Conservation (phyloP, 2,113 vertebrate species). For the Archilochus colubris region DNA sequence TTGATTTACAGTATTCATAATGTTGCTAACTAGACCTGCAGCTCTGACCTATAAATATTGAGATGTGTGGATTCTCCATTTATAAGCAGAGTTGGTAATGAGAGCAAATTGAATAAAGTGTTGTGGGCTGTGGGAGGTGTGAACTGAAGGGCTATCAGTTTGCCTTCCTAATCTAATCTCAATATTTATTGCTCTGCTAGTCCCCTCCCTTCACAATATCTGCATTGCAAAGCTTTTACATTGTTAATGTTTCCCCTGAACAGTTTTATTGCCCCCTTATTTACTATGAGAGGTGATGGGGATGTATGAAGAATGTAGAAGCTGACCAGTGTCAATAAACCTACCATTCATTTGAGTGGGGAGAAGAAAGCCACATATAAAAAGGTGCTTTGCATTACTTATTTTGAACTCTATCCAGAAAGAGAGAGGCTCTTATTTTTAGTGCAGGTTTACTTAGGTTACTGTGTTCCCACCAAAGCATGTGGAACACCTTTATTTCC, state of each 20-base stretch:
- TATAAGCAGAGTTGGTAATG: neutral
- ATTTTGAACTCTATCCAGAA: neutral
- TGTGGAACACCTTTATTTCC: neutral
- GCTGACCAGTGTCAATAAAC: neutral
- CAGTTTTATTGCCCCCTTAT: neutral
- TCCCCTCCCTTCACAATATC: neutral
- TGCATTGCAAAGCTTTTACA: neutral
- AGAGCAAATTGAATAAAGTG: conserved; percentile 27
- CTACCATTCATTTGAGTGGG: neutral
- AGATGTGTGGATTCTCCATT: conserved; percentile 7
- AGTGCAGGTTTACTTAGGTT: neutral
- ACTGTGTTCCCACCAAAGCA: neutral
- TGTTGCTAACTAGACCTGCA: conserved; percentile 10
- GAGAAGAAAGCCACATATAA: neutral
- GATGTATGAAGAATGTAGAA: neutral
- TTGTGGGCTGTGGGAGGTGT: conserved; percentile 18
- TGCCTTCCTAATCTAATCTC: conserved; percentile 18
- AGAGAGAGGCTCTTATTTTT: neutral
- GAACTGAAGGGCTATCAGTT: neutral
- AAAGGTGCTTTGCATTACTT: neutral
- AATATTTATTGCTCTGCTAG: neutral
- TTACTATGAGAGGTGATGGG: neutral
- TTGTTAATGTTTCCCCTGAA: neutral
- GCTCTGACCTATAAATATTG: conserved; percentile 31
- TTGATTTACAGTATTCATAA: conserved; percentile 48